These are phyloP conservation scores for Drosophila erecta DNA, from an alignment of 1,140 invertebrate species.

Conservation along the genomic window DNA sequence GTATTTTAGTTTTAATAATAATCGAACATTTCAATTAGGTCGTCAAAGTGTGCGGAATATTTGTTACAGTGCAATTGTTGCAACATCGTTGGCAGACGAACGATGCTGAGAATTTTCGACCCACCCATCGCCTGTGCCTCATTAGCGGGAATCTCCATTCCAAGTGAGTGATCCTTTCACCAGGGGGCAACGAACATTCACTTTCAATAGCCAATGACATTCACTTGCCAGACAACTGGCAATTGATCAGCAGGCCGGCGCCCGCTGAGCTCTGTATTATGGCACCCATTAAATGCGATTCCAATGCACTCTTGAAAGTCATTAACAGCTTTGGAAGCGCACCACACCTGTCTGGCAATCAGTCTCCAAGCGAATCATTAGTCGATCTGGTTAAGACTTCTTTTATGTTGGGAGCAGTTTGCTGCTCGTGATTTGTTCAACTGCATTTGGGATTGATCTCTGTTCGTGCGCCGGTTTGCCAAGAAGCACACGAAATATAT, in stretches of 20 bases:
- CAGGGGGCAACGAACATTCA: constrained; percentile 47
- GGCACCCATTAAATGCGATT: constrained; percentile 63
- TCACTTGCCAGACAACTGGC: constrained; percentile 46
- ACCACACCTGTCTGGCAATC: constrained; percentile 54
- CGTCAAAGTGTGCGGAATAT: background rate
- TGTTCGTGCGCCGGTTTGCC: constrained; percentile 42
- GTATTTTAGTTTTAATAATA: too few species aligned
- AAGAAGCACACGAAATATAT: constrained; percentile 38
- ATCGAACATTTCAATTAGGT: background rate
- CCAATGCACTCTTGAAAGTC: constrained; percentile 65
- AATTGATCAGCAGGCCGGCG: constrained; percentile 32
- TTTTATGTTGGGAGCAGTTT: constrained; percentile 20
- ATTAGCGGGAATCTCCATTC: constrained; percentile 23
- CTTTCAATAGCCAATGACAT: constrained; percentile 58
- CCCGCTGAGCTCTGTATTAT: constrained; percentile 25
- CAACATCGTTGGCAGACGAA: constrained; percentile 24
- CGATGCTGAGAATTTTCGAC: constrained; percentile 15
- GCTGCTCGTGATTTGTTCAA: constrained; percentile 70
- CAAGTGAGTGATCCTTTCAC: constrained; percentile 52
- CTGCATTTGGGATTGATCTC: constrained; percentile 56
- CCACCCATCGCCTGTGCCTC: constrained; percentile 6
- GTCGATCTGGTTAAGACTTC: constrained; percentile 42
- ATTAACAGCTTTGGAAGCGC: constrained; percentile 58
- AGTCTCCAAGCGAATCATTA: constrained; percentile 41
- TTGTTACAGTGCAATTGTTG: constrained; percentile 25